Evolutionary conservation across 2,888 invertebrate species (phyloP), one percentile per base, ranked within the genome.

Genomic region (Frankliniella intonsa): DNA sequence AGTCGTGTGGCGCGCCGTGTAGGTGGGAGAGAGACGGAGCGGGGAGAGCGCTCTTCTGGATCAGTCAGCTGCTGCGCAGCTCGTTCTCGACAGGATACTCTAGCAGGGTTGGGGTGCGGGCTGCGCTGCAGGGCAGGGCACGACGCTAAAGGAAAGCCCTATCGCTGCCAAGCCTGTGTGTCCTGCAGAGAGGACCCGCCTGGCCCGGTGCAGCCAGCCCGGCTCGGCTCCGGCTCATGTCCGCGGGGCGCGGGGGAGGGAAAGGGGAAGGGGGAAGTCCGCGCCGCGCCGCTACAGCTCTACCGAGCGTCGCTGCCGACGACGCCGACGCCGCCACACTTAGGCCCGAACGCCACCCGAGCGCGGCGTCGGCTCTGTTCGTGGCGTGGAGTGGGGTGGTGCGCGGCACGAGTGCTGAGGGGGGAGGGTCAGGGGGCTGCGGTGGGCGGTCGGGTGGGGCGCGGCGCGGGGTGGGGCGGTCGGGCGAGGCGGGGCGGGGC

Each of bases 311-410:
- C 69, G 69, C 11, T 12, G 69, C 22, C 2, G 69, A 0, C 69
- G 69, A 2, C 69, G 22, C 9, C 69, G 65, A 2, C 65, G 22
- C 69, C 69, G 25, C 55, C 69, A 10, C 69, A 76, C 22, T 76
- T 76, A 76, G 69, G 69, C 69, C 69, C 69, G 69, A 76, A 76
- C 17, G 55, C 55, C 14, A 19, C 55, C 55, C 55, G 55, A 55
- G 55, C 55, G 55, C 55, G 55, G 55, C 55, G 55, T 55, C 55
- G 55, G 55, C 55, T 19, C 17, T 12, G 14, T 12, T 55, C 55
- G 55, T 5, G 55, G 17, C 14, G 55, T 19, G 55, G 17, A 14
- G 62, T 62, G 62, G 17, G 62, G 62, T 7, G 62, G 62, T 5
- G 14, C 14, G 62, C 14, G 55, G 14, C 69, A 22, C 22, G n/a